Percentiles rank a stretch among this genome's conserved stretches.
phyloP scores from a whole-genome alignment of 2,797 vertebrate genomes.

The Smutsia temminckii region DNA sequence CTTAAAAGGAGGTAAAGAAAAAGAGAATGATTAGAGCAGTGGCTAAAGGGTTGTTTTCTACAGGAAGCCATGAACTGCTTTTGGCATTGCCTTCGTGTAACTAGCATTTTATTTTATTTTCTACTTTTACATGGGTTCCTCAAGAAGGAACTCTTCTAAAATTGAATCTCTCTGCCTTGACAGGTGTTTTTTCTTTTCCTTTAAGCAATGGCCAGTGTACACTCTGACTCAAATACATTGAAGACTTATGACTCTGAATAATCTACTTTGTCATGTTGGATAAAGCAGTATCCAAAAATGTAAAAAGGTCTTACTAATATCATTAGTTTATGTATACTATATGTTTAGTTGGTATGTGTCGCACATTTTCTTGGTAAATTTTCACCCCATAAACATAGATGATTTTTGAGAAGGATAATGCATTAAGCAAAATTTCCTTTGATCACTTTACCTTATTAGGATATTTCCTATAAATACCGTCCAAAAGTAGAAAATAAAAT shows the following conservation, averaged over 20 bases:
- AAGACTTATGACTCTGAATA: not conserved
- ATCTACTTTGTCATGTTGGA: not conserved
- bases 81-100: not conserved
- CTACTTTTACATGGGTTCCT: not conserved
- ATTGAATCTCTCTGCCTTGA: not conserved
- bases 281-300: not conserved
- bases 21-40: not conserved
- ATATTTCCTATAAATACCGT: not conserved
- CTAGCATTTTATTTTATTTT: conserved; percentile 45
- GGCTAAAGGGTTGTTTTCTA: conserved; percentile 57
- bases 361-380: not conserved
- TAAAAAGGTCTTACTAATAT: not conserved
- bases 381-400: not conserved
- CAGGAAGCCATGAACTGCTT: not conserved
- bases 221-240: not conserved
- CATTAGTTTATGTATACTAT: not conserved
- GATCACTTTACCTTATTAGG: not conserved
- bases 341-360: not conserved
- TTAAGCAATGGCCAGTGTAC: not conserved
- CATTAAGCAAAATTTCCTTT: not conserved
- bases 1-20: conserved; percentile 54
- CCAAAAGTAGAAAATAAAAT: not conserved
- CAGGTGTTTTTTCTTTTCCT: not conserved
- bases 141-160: conserved; percentile 22
- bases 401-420: not conserved